Evolutionary conservation across 2,888 invertebrate genomes (phyloP), one percentile per base, ranked within the genome.

Genomic region (Chironomus tentans): DNA sequence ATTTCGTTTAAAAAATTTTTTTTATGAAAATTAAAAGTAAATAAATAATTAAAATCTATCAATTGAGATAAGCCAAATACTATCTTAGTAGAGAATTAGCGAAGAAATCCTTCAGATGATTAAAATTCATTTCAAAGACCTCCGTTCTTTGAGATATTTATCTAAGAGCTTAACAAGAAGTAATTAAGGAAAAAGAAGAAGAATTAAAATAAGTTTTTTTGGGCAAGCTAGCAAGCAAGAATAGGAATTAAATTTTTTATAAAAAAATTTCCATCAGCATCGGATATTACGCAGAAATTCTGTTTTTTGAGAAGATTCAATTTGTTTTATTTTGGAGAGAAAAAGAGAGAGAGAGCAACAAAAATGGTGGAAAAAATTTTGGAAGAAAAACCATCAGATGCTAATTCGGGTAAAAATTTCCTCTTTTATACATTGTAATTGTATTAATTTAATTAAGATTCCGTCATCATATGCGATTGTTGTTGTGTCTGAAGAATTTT

Each of bases 311-410:
- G 61, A 50, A 70, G 73, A 75, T 65, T 24, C n/a, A n/a, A n/a
- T n/a, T n/a, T n/a, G n/a, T 56, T 56, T 47, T 70, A 56, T 61
- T 72, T n/a, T n/a, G n/a, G 13, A 56, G 62, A 22, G 62, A 76
- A 47, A 50, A 72, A 50, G 50, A 69, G 46, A n/a, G 76, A 73
- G 47, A 77, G 38, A 70, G 68, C 70, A 65, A 13, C 48, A 78
- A 77, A 74, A 79, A 89, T 90, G 90, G 90, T 90, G 79, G 89
- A 90, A 84, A 87, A 88, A 82, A 89, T 89, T 81, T 82, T 88
- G 79, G 90, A 90, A 82, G 74, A 74, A 46, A 84, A 78, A 65
- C 68, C 85, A 78, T 87, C 87, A 81, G 87, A 86, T 80, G 86
- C 85, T 79, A 85, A 83, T 80, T 80, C 83, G 80, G 84, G 84